phyloP scores from a whole-genome alignment of 2,888 invertebrate genomes.

The Xiphydria camelus region DNA sequence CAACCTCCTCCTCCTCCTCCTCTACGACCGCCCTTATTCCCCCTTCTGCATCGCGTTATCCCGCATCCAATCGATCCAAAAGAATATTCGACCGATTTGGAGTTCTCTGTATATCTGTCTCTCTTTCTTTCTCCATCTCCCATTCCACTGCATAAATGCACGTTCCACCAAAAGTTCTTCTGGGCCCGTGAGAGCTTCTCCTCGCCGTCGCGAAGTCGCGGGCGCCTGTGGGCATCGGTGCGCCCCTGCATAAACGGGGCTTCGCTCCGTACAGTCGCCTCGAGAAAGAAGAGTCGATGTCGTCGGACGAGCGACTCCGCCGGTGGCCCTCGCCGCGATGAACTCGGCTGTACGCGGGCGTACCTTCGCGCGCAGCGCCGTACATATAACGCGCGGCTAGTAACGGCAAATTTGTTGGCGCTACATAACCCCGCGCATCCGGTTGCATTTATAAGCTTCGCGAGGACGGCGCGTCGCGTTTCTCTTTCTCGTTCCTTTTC shows the following conservation, averaged over 20 bases:
- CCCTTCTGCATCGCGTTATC: neutral
- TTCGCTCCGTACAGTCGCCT: slow-evolving; percentile 2
- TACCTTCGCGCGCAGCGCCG: too few species aligned
- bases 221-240: neutral
- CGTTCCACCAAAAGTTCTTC: too few species aligned
- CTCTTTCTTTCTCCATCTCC: too few species aligned
- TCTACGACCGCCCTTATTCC: too few species aligned
- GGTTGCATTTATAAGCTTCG: neutral
- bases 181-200: too few species aligned
- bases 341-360: neutral
- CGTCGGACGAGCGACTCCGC: neutral
- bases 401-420: slow-evolving; percentile 2
- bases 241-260: slow-evolving; percentile 2
- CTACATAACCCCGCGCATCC: neutral
- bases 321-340: neutral
- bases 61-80: neutral
- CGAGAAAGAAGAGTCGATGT: neutral
- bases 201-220: too few species aligned
- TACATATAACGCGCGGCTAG: neutral
- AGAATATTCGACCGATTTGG: too few species aligned
- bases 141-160: too few species aligned
- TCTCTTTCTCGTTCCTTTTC: neutral
- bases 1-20: neutral
- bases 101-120: too few species aligned
- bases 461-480: neutral